phyloP scores from a whole-genome alignment of 1,140 invertebrate genomes.

The Sarcophaga bullata region DNA sequence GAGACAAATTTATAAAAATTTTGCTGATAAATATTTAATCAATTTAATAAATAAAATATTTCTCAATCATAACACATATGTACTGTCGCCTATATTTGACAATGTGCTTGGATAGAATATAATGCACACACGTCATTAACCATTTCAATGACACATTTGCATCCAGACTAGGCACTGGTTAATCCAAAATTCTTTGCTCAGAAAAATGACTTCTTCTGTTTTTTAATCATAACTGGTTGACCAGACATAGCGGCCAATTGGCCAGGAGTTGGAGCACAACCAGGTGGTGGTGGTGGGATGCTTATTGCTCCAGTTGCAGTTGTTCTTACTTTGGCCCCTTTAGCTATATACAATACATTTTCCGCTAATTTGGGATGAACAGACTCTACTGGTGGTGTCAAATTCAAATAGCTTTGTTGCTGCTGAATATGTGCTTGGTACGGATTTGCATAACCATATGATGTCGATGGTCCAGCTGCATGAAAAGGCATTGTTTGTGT shows the following conservation, averaged over 20 bases:
- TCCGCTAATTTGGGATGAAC: conserved; percentile 39
- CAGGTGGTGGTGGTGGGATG: conserved; percentile 61
- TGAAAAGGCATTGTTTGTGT: background rate
- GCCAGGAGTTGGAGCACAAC: conserved; percentile 57
- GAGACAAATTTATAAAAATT: too few relatives aligned
- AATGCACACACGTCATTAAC: too few relatives aligned
- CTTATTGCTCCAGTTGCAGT: conserved; percentile 52
- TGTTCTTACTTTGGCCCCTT: conserved; percentile 54
- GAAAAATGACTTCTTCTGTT: conserved; percentile 62
- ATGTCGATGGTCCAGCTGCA: conserved; percentile 2
- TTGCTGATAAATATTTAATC: too few relatives aligned
- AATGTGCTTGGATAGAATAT: too few relatives aligned
- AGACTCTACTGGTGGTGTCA: conserved; percentile 39
- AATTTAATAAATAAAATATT: too few relatives aligned
- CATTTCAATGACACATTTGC: too few relatives aligned
- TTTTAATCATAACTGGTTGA: conserved; percentile 59
- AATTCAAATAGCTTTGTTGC: conserved; percentile 38
- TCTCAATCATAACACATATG: too few relatives aligned
- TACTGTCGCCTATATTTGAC: too few relatives aligned
- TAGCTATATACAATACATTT: conserved; percentile 52
- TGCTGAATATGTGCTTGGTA: conserved; percentile 34
- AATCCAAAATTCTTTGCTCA: conserved; percentile 41
- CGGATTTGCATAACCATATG: conserved; percentile 25
- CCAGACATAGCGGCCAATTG: conserved; percentile 62
- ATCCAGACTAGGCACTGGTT: too few relatives aligned